A percentile compares a stretch with the other conserved stretches of the same genome.
phyloP scores from a whole-genome alignment of 2,113 vertebrate genomes.

The Trachemys scripta region DNA sequence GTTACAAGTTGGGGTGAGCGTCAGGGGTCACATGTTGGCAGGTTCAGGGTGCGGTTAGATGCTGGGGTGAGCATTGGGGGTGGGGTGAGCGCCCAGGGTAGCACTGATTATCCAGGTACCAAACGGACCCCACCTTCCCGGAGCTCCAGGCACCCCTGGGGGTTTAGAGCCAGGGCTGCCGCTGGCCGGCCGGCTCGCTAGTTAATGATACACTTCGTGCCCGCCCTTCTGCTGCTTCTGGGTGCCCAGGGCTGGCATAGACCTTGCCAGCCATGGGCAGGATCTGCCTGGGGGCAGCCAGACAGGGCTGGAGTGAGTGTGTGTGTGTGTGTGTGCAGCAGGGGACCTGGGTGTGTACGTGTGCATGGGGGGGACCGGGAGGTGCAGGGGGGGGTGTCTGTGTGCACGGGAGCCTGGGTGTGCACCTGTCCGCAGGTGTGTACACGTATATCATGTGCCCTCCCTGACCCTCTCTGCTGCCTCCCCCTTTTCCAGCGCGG shows the following conservation, averaged over 20 bases:
- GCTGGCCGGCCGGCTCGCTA: not conserved
- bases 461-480: not conserved
- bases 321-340: no score
- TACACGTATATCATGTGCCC: not conserved
- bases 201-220: not conserved
- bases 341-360: no score
- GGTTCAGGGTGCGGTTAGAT: not conserved
- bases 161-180: not conserved
- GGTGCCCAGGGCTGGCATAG: no score
- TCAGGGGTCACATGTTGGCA: no score
- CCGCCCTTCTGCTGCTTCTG: not conserved
- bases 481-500: slow-evolving; percentile 70
- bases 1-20: no score
- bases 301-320: not conserved
- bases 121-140: not conserved
- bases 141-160: not conserved
- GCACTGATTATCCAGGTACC: not conserved
- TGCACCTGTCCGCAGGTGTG: not conserved
- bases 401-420: not conserved
- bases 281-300: no score
- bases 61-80: no score
- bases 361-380: no score
- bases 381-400: not conserved
- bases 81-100: not conserved
- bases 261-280: no score